Conservation (phyloP, 2,888 invertebrate genomes). For the Trachelus troglodyta region DNA sequence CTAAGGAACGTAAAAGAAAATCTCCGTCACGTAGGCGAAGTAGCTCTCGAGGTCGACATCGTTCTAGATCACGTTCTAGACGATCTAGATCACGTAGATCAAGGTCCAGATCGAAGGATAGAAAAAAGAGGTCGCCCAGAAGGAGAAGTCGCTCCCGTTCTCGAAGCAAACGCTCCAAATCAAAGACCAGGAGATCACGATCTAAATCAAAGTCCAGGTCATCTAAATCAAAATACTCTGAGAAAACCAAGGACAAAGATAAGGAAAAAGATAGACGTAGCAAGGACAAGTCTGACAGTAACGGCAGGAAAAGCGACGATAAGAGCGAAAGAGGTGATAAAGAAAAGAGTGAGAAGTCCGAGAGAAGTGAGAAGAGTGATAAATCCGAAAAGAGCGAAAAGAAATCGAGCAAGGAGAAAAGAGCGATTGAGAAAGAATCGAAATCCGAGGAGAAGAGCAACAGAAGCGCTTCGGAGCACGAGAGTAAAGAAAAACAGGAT, state of each 20-base stretch:
- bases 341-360: slow-evolving; percentile 41
- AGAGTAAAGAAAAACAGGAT: slow-evolving; percentile 45
- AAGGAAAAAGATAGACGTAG: slow-evolving; percentile 47
- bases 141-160: slow-evolving; percentile 62
- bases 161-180: slow-evolving; percentile 72
- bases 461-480: slow-evolving; percentile 40
- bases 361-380: slow-evolving; percentile 33
- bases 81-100: slow-evolving; percentile 63
- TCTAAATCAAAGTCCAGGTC: slow-evolving; percentile 66
- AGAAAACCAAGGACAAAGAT: slow-evolving; percentile 59
- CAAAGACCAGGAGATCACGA: slow-evolving; percentile 65
- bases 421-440: slow-evolving; percentile 47
- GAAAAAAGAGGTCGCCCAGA: slow-evolving; percentile 53
- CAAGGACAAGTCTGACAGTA: slow-evolving; percentile 56
- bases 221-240: slow-evolving; percentile 62
- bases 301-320: slow-evolving; percentile 61
- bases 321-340: slow-evolving; percentile 45
- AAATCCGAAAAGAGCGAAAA: slow-evolving; percentile 51
- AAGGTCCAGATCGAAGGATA: slow-evolving; percentile 62
- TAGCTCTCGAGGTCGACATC: slow-evolving; percentile 58
- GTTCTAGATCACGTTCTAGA: slow-evolving; percentile 66
- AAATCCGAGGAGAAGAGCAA: slow-evolving; percentile 49
- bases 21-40: slow-evolving; percentile 60
- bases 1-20: slow-evolving; percentile 58
- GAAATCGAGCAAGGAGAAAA: slow-evolving; percentile 53